A percentile compares a stretch with the other conserved stretches of the same genome.
Conservation (phyloP, 1,140 invertebrate genomes). For the Polyergus mexicanus region DNA sequence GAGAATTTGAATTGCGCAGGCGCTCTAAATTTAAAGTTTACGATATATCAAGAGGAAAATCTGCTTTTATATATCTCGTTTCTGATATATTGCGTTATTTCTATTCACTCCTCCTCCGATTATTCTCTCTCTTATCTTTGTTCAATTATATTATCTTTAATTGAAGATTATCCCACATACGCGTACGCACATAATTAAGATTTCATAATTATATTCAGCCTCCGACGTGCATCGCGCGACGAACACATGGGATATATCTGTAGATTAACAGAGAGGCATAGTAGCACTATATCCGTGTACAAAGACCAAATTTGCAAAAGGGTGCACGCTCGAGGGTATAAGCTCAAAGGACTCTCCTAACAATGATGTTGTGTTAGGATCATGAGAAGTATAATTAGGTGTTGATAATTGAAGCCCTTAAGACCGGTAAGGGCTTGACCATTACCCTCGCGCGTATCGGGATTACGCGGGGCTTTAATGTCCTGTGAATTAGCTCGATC, state of each 20-base stretch:
- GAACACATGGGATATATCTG: not conserved
- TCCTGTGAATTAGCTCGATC: constrained; percentile 54
- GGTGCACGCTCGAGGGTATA: constrained; percentile 56
- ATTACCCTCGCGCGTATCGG: constrained; percentile 60
- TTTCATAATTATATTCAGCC: not conserved
- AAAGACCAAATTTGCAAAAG: constrained; percentile 74
- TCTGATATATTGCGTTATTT: no score
- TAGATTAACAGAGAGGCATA: constrained; percentile 60
- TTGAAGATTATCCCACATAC: not conserved
- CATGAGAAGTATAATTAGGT: constrained; percentile 80
- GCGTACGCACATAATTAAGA: no score
- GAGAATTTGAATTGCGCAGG: no score
- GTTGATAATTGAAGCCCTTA: constrained; percentile 85
- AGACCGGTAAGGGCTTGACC: constrained; percentile 79
- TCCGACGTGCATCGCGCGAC: constrained; percentile 4
- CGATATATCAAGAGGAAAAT: no score
- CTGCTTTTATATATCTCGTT: no score
- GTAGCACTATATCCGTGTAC: constrained; percentile 44
- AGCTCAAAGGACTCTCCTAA: constrained; percentile 60
- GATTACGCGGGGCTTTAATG: constrained; percentile 72
- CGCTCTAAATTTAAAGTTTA: no score
- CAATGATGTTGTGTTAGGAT: constrained; percentile 80
- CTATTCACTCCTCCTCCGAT: no score
- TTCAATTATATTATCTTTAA: not conserved
- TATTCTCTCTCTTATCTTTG: no score